These are phyloP conservation scores for Sycophaga agraensis DNA, from an alignment of 1,140 invertebrate species.

Conservation along the genomic window DNA sequence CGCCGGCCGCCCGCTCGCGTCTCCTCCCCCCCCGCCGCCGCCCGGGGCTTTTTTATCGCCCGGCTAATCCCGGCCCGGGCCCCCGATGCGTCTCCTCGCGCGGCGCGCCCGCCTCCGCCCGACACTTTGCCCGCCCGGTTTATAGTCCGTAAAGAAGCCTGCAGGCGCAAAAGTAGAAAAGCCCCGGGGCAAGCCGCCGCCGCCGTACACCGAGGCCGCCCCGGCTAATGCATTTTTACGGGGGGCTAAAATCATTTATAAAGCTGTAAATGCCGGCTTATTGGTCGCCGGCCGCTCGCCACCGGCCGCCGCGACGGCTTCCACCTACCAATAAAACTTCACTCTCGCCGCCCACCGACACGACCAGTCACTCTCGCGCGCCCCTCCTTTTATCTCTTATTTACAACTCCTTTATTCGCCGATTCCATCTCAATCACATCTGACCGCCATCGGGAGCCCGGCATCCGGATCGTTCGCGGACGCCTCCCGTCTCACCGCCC, in stretches of 20 bases:
- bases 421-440: slow-evolving; percentile 59
- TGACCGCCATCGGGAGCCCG: neutral
- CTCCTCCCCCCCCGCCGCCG: slow-evolving; percentile 37
- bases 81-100: neutral
- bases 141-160: slow-evolving; percentile 47
- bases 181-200: neutral
- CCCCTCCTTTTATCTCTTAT: slow-evolving; percentile 57
- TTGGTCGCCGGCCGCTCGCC: slow-evolving; percentile 42
- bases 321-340: slow-evolving; percentile 51
- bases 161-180: slow-evolving; percentile 2
- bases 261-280: slow-evolving; percentile 58
- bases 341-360: slow-evolving; percentile 51
- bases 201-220: too few species aligned
- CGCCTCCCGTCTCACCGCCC: neutral
- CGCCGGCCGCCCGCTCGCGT: slow-evolving; percentile 37
- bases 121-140: slow-evolving; percentile 20
- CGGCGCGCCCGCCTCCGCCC: too few species aligned
- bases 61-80: neutral
- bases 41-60: slow-evolving; percentile 51
- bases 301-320: neutral
- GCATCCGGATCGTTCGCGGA: neutral
- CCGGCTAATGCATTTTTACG: slow-evolving; percentile 53
- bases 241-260: slow-evolving; percentile 59
- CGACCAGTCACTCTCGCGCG: slow-evolving; percentile 49
- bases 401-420: slow-evolving; percentile 59